Conservation (phyloP, 2,797 vertebrate genomes). For the Crocidura indochinensis region DNA sequence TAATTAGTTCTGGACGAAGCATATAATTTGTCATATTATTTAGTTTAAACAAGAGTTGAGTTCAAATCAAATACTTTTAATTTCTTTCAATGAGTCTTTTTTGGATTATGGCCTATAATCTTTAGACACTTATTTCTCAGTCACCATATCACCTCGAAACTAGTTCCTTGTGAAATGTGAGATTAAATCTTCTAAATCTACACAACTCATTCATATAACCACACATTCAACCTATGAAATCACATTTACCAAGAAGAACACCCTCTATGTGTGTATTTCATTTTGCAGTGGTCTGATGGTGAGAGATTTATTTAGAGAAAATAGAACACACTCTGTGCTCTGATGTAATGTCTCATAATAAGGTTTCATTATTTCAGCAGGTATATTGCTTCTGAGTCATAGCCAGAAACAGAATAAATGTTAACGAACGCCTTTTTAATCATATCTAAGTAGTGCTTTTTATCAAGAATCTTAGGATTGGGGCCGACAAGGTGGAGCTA, state of each 20-base stretch:
- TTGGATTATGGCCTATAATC: not conserved
- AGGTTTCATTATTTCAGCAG: not conserved
- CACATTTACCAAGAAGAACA: not conserved
- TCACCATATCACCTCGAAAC: not conserved
- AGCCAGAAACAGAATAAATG: not conserved
- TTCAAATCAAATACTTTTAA: not conserved
- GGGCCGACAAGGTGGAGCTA: no score
- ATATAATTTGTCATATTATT: not conserved
- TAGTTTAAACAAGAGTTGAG: conserved; percentile 33
- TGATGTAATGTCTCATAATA: not conserved
- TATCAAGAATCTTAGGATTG: no score
- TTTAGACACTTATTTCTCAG: not conserved
- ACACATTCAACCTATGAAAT: not conserved
- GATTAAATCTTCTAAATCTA: not conserved
- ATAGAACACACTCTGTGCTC: not conserved
- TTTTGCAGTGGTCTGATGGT: not conserved
- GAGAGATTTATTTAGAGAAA: not conserved
- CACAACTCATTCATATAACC: not conserved
- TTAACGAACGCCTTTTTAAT: not conserved
- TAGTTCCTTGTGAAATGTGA: not conserved
- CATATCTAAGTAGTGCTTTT: not conserved
- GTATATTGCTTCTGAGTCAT: conserved; percentile 1
- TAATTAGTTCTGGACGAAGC: not conserved
- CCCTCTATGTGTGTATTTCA: not conserved
- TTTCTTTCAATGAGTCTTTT: conserved; percentile 27